These are phyloP conservation scores for Dicentrarchus labrax DNA, from an alignment of 2,113 vertebrate species.

Conservation along the genomic window DNA sequence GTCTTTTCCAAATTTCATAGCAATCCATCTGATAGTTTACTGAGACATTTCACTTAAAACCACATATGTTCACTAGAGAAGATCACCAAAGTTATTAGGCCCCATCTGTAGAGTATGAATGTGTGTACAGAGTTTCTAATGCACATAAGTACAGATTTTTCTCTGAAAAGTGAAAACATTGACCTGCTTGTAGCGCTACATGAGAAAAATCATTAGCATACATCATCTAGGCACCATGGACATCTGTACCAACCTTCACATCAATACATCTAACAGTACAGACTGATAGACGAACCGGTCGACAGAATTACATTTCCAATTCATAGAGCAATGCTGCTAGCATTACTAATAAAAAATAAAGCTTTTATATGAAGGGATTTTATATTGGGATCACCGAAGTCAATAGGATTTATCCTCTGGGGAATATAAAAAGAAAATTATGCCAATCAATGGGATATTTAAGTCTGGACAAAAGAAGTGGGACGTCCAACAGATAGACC, in stretches of 20 bases:
- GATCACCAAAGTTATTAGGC: neutral
- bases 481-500: too few species aligned
- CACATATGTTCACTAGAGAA: neutral
- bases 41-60: neutral
- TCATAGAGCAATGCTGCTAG: too few species aligned
- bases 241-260: too few species aligned
- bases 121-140: neutral
- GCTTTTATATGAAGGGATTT: too few species aligned
- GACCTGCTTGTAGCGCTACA: neutral
- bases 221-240: neutral
- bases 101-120: neutral
- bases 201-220: neutral
- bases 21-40: neutral
- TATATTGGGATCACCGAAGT: neutral
- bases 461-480: too few species aligned
- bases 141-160: neutral
- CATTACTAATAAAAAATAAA: too few species aligned
- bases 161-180: too few species aligned
- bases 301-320: too few species aligned
- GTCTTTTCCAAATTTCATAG: neutral
- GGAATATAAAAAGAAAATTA: neutral
- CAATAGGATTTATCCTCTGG: neutral
- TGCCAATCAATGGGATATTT: too few species aligned
- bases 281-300: too few species aligned
- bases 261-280: too few species aligned